Evolutionary conservation across 2,797 vertebrate genomes (phyloP).

Genomic region (Carcharodon carcharias): DNA sequence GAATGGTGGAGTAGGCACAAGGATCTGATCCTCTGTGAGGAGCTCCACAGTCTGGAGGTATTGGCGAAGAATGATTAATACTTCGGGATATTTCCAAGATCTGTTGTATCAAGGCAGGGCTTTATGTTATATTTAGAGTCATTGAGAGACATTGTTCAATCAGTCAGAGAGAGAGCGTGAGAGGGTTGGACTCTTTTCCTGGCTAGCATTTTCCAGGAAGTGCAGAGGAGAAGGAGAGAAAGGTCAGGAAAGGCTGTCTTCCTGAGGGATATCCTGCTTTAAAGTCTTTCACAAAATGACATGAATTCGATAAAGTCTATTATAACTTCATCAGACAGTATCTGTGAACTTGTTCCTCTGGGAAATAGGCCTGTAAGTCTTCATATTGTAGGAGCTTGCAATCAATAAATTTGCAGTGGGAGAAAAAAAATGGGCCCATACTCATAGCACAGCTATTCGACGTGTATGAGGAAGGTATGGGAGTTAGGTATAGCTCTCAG

Average conservation of each 20-base stretch:
- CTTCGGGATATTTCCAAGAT: neutral
- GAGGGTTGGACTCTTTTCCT: neutral
- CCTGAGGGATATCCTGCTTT: neutral
- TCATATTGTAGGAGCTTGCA: too few species aligned
- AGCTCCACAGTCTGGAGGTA: neutral
- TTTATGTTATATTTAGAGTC: neutral
- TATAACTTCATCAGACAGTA: neutral
- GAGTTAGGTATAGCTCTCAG: too few species aligned
- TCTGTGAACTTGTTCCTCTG: neutral
- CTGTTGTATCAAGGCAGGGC: neutral
- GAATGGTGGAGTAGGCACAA: neutral
- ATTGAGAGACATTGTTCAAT: too few species aligned
- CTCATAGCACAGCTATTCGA: too few species aligned
- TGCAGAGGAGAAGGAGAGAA: neutral
- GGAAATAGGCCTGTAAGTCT: too few species aligned
- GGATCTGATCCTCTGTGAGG: neutral
- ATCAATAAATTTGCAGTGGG: too few species aligned
- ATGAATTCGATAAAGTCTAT: neutral
- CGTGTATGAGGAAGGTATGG: too few species aligned
- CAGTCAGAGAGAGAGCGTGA: too few species aligned
- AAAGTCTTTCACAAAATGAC: neutral
- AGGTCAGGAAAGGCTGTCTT: neutral
- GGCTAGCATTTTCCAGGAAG: neutral
- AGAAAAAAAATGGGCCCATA: too few species aligned
- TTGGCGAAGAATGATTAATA: too few species aligned